phyloP scores from a whole-genome alignment of 2,888 invertebrate genomes.

The Hypsopygia costalis region DNA sequence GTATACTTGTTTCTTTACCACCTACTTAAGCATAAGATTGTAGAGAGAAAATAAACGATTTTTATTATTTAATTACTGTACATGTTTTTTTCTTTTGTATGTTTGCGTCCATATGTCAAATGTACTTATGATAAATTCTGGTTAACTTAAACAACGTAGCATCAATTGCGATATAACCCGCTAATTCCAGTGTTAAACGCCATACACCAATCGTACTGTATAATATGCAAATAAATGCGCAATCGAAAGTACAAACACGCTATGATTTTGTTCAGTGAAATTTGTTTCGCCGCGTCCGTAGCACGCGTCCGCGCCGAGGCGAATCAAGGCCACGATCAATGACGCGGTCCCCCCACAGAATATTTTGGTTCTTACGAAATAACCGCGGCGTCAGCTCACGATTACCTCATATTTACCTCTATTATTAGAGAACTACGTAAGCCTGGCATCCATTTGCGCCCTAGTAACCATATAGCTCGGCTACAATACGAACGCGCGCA shows the following conservation, averaged over 20 bases:
- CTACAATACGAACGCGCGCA: conserved; percentile 54
- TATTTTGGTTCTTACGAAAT: conserved; percentile 72
- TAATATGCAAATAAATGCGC: conserved; percentile 9
- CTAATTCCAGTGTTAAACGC: neutral
- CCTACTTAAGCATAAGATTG: too few relatives aligned
- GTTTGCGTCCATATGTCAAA: too few relatives aligned
- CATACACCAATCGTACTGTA: neutral
- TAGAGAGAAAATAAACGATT: too few relatives aligned
- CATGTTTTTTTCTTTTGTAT: too few relatives aligned
- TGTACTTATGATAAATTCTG: too few relatives aligned
- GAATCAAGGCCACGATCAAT: conserved; percentile 65
- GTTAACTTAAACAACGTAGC: too few relatives aligned
- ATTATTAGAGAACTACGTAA: conserved; percentile 71
- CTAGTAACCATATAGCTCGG: conserved; percentile 63
- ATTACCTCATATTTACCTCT: conserved; percentile 74
- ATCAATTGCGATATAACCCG: too few relatives aligned
- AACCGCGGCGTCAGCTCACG: conserved; percentile 51
- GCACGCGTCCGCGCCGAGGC: conserved; percentile 28
- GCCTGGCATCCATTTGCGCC: conserved; percentile 52
- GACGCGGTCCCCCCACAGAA: conserved; percentile 44
- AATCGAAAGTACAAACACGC: conserved; percentile 1
- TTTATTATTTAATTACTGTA: too few relatives aligned
- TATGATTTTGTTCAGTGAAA: conserved; percentile 32
- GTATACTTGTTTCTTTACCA: too few relatives aligned
- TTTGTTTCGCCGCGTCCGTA: conserved; percentile 29